Evolutionary conservation across 2,888 invertebrate genomes (phyloP).

Genomic region (Prosapia bicincta): DNA sequence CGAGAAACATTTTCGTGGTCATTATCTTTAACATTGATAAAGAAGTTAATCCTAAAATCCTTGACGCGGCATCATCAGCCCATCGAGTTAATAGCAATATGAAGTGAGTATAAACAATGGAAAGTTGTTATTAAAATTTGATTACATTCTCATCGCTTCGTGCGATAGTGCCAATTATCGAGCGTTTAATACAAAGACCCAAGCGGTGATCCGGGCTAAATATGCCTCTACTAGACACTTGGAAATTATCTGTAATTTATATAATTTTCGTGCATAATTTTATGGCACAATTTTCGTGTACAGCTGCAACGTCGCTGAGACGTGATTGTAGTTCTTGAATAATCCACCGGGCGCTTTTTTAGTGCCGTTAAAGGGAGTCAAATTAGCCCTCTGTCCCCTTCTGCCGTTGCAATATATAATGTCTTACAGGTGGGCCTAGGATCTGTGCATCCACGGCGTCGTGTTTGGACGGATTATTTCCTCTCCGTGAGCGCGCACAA

Average conservation of each 20-base stretch:
- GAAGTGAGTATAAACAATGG: neutral
- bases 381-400: neutral
- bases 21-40: neutral
- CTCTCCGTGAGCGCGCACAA: neutral
- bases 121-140: neutral
- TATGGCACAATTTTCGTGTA: constrained; percentile 15
- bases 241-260: constrained; percentile 22
- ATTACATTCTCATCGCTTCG: neutral
- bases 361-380: neutral
- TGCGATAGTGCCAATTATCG: neutral
- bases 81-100: neutral
- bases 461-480: neutral
- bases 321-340: neutral
- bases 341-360: neutral
- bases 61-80: neutral
- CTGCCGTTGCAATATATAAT: no score
- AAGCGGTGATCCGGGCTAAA: neutral
- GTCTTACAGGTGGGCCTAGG: neutral
- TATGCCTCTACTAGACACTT: neutral
- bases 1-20: no score
- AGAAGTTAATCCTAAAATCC: neutral
- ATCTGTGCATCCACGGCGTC: neutral
- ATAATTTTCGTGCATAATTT: constrained; percentile 29
- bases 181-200: neutral
- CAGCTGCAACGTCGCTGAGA: constrained; percentile 2